Conservation (phyloP, 2,888 invertebrate genomes). For the Thereva nobilitata region DNA sequence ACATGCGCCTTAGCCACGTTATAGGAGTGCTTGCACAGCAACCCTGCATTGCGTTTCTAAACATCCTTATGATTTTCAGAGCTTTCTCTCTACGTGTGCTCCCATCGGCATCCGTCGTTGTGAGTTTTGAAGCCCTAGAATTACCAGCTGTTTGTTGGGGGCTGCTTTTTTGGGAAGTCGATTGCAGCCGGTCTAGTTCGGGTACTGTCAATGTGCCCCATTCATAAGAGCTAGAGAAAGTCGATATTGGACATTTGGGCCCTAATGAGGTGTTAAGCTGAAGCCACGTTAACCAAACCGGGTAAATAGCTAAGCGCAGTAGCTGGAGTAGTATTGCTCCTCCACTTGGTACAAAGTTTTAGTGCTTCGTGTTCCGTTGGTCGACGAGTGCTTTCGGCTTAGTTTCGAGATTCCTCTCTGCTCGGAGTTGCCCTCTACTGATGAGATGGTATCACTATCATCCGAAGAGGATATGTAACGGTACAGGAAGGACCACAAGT, state of each 20-base stretch:
- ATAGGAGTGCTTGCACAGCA: neutral
- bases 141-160: too few relatives aligned
- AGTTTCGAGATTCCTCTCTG: constrained; percentile 1
- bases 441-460: constrained; percentile 24
- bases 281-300: constrained; percentile 17
- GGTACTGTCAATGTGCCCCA: too few relatives aligned
- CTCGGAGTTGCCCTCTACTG: constrained; percentile 16
- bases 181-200: too few relatives aligned
- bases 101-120: neutral
- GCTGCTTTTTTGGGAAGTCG: too few relatives aligned
- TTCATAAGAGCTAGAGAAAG: constrained; percentile 13
- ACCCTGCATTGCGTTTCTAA: constrained; percentile 30
- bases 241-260: constrained; percentile 6
- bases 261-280: constrained; percentile 23
- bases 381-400: constrained; percentile 5
- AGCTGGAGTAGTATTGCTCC: constrained; percentile 6
- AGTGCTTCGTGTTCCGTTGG: constrained; percentile 6
- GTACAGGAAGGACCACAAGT: constrained; percentile 14
- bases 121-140: neutral
- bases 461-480: constrained; percentile 18
- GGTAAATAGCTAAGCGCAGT: constrained; percentile 26
- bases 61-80: neutral
- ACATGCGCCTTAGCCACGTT: neutral
- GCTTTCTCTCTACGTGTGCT: constrained; percentile 9
- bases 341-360: constrained; percentile 11